Evolutionary conservation across 2,888 invertebrate genomes (phyloP).

Genomic region (Sturmia bella): DNA sequence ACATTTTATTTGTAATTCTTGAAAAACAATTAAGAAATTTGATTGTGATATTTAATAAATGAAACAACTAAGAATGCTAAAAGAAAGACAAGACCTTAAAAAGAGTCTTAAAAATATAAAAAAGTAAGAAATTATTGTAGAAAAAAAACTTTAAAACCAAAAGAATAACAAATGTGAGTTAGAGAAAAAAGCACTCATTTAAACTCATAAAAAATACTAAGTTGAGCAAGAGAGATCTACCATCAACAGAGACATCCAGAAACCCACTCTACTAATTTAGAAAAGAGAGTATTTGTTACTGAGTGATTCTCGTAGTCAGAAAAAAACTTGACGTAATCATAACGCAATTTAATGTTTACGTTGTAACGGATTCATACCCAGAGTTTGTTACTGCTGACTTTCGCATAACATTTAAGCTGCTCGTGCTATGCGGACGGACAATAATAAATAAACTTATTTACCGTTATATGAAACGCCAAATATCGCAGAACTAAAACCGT

Average conservation of each 20-base stretch:
- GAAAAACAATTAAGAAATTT: slow-evolving; percentile 46
- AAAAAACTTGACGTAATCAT: slow-evolving; percentile 53
- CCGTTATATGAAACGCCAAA: slow-evolving; percentile 54
- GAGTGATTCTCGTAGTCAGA: slow-evolving; percentile 35
- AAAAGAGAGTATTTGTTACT: not conserved
- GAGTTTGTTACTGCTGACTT: slow-evolving; percentile 59
- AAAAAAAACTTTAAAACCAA: slow-evolving; percentile 18
- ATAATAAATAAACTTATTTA: slow-evolving; percentile 52
- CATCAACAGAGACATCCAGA: not conserved
- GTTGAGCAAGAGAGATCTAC: slow-evolving; percentile 22
- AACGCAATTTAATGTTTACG: slow-evolving; percentile 68
- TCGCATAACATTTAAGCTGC: slow-evolving; percentile 68
- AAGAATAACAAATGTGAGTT: slow-evolving; percentile 42
- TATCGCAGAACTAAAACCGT: slow-evolving; percentile 38
- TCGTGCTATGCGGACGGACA: slow-evolving; percentile 70
- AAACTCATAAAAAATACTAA: not conserved
- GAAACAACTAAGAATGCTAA: slow-evolving; percentile 46
- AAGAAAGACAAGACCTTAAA: slow-evolving; percentile 59
- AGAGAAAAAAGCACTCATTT: slow-evolving; percentile 31
- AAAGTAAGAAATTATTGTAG: slow-evolving; percentile 25
- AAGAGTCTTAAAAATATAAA: slow-evolving; percentile 59
- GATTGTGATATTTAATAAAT: slow-evolving; percentile 66
- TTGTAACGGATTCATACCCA: slow-evolving; percentile 65
- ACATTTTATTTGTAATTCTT: slow-evolving; percentile 30
- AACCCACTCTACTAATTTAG: not conserved